A percentile compares a stretch with the other conserved stretches of the same genome.
Evolutionary conservation across 1,140 invertebrate species (phyloP).

Genomic region (Heliconius congener): DNA sequence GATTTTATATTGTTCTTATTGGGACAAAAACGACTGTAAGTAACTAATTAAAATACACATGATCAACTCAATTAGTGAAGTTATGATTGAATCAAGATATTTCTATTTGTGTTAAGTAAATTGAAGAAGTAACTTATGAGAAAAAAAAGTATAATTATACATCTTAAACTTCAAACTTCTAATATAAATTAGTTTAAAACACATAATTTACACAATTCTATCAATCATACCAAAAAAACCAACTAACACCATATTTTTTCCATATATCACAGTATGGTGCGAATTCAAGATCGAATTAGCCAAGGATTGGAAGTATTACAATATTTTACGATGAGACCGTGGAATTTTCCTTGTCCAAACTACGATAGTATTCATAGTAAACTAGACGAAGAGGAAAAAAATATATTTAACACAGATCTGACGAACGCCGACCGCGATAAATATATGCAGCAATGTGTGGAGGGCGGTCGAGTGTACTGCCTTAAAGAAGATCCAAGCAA

Average conservation of each 20-base stretch:
- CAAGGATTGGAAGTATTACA: constrained; percentile 83
- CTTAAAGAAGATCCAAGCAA: constrained; percentile 65
- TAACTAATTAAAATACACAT: constrained; percentile 20
- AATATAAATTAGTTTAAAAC: no score
- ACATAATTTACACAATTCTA: no score
- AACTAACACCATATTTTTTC: no score
- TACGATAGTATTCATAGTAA: constrained; percentile 80
- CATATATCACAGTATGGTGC: constrained; percentile 73
- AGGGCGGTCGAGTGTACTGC: constrained; percentile 66
- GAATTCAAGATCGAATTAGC: constrained; percentile 79
- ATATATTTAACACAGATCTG: constrained; percentile 82
- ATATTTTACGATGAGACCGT: constrained; percentile 88
- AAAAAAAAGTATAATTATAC: no score
- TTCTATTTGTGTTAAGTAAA: no score
- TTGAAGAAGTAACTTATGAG: no score
- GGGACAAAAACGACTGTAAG: constrained; percentile 85
- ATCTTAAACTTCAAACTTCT: no score
- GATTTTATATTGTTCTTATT: constrained; percentile 82
- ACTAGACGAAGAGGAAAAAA: constrained; percentile 82
- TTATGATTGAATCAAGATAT: no score
- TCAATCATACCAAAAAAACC: no score
- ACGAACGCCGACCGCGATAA: constrained; percentile 63
- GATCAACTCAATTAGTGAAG: no score
- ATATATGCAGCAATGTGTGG: constrained; percentile 56
- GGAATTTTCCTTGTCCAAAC: constrained; percentile 83